Conservation (phyloP, 2,113 vertebrate genomes). For the Malaclemys terrapin region DNA sequence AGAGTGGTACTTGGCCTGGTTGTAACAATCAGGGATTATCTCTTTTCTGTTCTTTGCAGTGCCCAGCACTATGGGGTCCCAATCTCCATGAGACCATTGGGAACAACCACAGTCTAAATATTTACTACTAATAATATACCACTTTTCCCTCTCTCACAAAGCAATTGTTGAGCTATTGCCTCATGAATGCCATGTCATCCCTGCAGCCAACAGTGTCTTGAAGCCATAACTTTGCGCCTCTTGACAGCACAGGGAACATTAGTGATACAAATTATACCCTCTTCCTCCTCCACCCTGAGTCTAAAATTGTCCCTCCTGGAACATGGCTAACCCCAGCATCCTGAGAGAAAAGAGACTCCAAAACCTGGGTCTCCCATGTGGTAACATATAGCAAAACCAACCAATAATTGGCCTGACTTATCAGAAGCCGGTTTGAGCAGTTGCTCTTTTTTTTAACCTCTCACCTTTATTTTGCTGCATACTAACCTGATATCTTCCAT, state of each 20-base stretch:
- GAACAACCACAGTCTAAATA: neutral
- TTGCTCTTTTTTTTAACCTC: neutral
- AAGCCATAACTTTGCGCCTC: neutral
- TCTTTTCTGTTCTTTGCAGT: neutral
- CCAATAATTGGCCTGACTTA: neutral
- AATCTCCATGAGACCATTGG: neutral
- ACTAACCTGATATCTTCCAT: neutral
- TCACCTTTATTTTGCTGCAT: neutral
- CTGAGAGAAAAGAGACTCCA: too few species aligned
- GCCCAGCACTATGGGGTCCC: neutral
- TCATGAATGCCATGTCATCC: neutral
- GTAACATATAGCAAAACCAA: neutral
- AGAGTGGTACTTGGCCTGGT: neutral
- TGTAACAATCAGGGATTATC: neutral
- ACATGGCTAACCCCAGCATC: rapidly evolving
- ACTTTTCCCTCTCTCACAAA: rapidly evolving
- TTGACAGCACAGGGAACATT: neutral
- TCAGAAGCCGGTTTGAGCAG: rapidly evolving
- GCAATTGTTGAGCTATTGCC: rapidly evolving
- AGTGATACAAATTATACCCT: rapidly evolving
- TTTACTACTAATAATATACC: rapidly evolving
- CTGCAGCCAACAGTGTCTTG: neutral
- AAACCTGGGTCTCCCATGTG: neutral
- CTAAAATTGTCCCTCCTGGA: rapidly evolving
- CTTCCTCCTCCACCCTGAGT: rapidly evolving